Percentiles rank a stretch among this genome's conserved stretches.
phyloP scores from a whole-genome alignment of 2,888 invertebrate genomes.

The Magallana nippona region DNA sequence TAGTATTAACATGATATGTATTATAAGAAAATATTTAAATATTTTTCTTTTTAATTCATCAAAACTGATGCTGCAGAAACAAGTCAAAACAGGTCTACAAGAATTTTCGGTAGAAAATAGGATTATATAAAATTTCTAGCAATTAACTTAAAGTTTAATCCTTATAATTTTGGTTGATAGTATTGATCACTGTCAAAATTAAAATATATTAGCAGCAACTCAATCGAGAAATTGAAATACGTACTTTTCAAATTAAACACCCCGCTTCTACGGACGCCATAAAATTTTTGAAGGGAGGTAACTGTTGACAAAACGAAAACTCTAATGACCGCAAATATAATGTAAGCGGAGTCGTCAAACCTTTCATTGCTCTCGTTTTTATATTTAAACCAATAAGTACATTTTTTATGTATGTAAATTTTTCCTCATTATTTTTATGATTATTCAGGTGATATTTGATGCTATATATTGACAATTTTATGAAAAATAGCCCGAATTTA shows the following conservation, averaged over 20 bases:
- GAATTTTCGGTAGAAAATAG: background rate
- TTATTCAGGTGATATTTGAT: too few species aligned
- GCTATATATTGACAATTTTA: too few species aligned
- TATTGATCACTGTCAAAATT: background rate
- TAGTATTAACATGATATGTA: too few species aligned
- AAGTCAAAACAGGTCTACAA: background rate
- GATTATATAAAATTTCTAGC: background rate
- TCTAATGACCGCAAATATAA: background rate
- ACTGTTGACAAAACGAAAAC: background rate
- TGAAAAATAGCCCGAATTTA: too few species aligned
- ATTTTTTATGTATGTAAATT: too few species aligned
- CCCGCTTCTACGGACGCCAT: constrained; percentile 55
- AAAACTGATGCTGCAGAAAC: background rate
- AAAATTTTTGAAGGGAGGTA: constrained; percentile 17
- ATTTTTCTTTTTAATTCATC: too few species aligned
- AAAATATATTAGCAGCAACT: background rate
- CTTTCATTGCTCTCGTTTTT: too few species aligned
- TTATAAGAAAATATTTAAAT: too few species aligned
- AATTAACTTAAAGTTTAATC: background rate
- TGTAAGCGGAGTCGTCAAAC: background rate
- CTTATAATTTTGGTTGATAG: background rate
- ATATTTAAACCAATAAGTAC: too few species aligned
- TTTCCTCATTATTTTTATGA: too few species aligned
- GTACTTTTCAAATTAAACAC: constrained; percentile 36
- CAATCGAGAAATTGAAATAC: background rate